A percentile compares a stretch with the other conserved stretches of the same genome.
Evolutionary conservation across 2,113 vertebrate genomes (phyloP).

Genomic region (Apaloderma vittatum): DNA sequence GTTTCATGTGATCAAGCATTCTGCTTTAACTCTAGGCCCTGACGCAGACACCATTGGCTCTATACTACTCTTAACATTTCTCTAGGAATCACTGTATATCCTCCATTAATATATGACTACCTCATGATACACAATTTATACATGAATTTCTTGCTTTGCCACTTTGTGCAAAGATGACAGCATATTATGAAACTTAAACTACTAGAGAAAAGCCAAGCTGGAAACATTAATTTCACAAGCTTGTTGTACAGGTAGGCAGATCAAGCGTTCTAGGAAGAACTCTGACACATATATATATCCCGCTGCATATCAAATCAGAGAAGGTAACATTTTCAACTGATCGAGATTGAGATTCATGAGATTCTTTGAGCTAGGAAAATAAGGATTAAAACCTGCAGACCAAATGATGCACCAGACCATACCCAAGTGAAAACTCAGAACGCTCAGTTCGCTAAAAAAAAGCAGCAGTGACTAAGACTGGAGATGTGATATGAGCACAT

Average conservation of each 20-base stretch:
- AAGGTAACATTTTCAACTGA: not conserved
- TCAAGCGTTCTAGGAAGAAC: not conserved
- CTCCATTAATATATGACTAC: not conserved
- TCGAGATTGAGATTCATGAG: not conserved
- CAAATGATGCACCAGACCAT: not conserved
- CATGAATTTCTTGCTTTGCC: not conserved
- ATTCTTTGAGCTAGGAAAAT: not conserved
- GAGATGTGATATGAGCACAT: rapidly evolving
- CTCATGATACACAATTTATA: rapidly evolving
- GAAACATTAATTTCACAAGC: not conserved
- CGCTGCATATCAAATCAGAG: not conserved
- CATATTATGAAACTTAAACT: not conserved
- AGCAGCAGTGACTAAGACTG: not conserved
- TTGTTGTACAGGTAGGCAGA: not conserved
- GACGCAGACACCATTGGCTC: not conserved
- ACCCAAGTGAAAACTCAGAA: not conserved
- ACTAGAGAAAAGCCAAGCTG: not conserved
- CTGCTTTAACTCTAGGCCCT: not conserved
- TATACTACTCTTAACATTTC: not conserved
- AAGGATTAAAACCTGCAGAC: not conserved
- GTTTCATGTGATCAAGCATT: not conserved
- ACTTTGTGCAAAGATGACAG: not conserved
- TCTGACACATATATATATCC: not conserved
- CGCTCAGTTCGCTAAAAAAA: not conserved
- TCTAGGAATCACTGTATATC: not conserved